Percentiles rank a stretch among this genome's conserved stretches.
Conservation (phyloP, 2,113 vertebrate species). For the Leucoraja erinaceus region DNA sequence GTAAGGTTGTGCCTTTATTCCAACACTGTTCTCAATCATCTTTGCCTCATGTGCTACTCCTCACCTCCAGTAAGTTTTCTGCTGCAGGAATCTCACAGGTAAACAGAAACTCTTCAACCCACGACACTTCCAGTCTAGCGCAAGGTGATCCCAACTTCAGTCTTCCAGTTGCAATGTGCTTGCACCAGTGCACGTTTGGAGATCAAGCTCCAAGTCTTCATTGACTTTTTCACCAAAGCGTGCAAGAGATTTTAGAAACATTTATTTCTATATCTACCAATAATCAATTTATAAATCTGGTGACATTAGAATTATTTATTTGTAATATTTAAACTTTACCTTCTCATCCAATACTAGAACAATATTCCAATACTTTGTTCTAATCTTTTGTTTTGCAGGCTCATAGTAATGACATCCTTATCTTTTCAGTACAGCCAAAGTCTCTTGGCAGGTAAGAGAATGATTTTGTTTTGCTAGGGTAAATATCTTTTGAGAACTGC, state of each 20-base stretch:
- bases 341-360: neutral
- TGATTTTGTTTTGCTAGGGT: neutral
- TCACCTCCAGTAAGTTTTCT: too few relatives aligned
- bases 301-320: neutral
- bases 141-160: too few relatives aligned
- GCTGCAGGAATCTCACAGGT: too few relatives aligned
- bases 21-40: too few relatives aligned
- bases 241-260: neutral
- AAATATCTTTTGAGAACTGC: neutral
- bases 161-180: too few relatives aligned
- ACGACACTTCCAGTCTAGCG: too few relatives aligned
- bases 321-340: neutral
- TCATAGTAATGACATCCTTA: conserved; percentile 84
- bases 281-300: neutral
- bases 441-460: conserved; percentile 75
- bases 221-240: too few relatives aligned
- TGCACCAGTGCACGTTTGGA: too few relatives aligned
- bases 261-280: neutral
- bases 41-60: too few relatives aligned
- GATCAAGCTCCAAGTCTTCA: too few relatives aligned
- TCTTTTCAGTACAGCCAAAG: conserved; percentile 85
- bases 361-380: neutral
- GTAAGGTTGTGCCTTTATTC: too few relatives aligned
- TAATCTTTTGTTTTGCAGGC: conserved; percentile 56
- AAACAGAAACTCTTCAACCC: too few relatives aligned